Conservation (phyloP, 2,113 vertebrate species). For the Silurus meridionalis region DNA sequence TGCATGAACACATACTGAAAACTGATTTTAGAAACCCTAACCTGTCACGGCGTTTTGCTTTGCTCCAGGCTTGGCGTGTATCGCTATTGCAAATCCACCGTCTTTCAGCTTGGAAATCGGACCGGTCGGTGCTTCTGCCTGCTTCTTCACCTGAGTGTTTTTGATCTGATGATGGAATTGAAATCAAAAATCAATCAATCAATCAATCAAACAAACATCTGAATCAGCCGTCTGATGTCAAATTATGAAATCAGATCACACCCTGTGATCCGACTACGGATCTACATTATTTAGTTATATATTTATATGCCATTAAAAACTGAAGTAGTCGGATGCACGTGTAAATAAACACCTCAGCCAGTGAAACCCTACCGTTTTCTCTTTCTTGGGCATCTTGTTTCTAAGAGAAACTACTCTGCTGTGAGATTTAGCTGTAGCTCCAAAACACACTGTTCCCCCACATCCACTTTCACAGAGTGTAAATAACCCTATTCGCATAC, state of each 20-base stretch:
- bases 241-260: background rate
- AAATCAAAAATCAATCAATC: background rate
- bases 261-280: background rate
- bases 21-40: slow-evolving; percentile 36
- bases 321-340: background rate
- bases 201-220: background rate
- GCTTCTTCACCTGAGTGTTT: slow-evolving; percentile 28
- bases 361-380: slow-evolving; percentile 57
- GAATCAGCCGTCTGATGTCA: background rate
- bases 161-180: slow-evolving; percentile 20
- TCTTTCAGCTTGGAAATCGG: slow-evolving; percentile 73
- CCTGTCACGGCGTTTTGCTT: slow-evolving; percentile 81
- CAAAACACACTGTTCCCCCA: background rate
- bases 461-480: background rate
- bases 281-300: background rate
- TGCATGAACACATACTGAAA: background rate
- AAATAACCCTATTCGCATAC: background rate
- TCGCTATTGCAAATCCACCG: slow-evolving; percentile 72
- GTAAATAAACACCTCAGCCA: background rate
- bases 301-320: background rate
- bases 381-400: slow-evolving; percentile 66
- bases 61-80: slow-evolving; percentile 86
- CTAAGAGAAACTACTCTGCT: background rate
- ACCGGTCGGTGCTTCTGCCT: slow-evolving; percentile 44
- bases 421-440: background rate